phyloP scores from a whole-genome alignment of 2,113 vertebrate genomes.

The Aptenodytes forsteri region DNA sequence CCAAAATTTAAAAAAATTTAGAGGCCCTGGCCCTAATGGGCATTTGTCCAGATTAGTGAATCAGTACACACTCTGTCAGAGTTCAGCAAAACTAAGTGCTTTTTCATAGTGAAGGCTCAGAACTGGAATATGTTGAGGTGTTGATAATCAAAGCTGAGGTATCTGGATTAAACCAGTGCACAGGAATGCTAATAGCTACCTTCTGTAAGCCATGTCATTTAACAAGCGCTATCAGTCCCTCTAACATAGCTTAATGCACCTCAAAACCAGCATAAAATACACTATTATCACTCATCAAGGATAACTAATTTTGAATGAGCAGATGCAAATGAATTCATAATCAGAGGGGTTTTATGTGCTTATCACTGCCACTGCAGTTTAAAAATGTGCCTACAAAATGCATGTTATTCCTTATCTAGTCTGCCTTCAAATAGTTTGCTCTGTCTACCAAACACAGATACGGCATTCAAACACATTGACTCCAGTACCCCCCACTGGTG shows the following conservation, averaged over 20 bases:
- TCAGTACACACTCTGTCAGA: neutral
- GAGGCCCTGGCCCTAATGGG: neutral
- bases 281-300: neutral
- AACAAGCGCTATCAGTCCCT: neutral
- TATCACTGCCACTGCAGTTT: neutral
- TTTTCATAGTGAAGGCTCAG: neutral
- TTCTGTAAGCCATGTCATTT: neutral
- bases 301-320: neutral
- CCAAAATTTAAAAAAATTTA: neutral
- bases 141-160: neutral
- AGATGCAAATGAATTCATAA: neutral
- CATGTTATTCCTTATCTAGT: neutral
- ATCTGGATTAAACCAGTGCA: neutral
- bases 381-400: neutral
- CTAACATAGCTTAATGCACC: neutral
- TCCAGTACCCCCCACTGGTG: neutral
- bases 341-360: rapidly evolving
- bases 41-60: neutral
- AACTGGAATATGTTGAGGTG: neutral
- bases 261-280: neutral
- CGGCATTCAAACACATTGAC: neutral
- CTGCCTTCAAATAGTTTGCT: neutral
- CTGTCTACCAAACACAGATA: neutral
- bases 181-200: neutral
- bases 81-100: neutral